Evolutionary conservation across 2,113 vertebrate genomes (phyloP).

Genomic region (Zingel zingel): DNA sequence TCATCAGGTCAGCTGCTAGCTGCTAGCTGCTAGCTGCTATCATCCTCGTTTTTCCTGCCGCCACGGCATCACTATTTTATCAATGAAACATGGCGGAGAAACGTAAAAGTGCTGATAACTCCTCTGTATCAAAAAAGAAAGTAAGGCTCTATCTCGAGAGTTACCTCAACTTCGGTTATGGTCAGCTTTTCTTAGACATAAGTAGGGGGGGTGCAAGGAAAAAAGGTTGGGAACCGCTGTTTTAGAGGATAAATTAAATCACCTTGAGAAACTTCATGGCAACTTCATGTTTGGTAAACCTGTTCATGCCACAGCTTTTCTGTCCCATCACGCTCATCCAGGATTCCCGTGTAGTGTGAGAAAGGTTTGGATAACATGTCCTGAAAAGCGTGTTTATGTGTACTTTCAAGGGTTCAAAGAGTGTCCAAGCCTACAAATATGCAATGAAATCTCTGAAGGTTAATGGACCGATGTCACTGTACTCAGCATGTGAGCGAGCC

Average conservation of each 20-base stretch:
- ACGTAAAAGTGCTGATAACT: too few species aligned
- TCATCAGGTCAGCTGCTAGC: too few species aligned
- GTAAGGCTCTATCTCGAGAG: too few species aligned
- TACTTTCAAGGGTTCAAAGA: slow-evolving; percentile 8
- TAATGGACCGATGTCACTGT: neutral
- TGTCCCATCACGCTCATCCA: neutral
- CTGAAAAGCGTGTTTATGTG: slow-evolving; percentile 2
- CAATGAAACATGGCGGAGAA: too few species aligned
- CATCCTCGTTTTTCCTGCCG: too few species aligned
- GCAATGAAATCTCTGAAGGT: neutral
- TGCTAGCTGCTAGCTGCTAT: too few species aligned
- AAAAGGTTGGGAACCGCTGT: too few species aligned
- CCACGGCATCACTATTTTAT: too few species aligned
- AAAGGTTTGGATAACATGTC: slow-evolving; percentile 9
- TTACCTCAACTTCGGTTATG: too few species aligned
- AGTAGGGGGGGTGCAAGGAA: too few species aligned
- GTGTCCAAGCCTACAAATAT: neutral
- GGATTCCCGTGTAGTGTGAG: neutral
- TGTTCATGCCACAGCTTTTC: neutral
- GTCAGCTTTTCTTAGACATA: too few species aligned
- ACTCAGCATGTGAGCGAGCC: neutral
- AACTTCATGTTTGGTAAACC: neutral
- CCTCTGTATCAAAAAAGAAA: too few species aligned
- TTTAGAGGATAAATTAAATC: neutral
- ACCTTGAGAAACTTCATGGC: slow-evolving; percentile 16